Conservation (phyloP, 2,797 vertebrate species). For the Urophycis tenuis region DNA sequence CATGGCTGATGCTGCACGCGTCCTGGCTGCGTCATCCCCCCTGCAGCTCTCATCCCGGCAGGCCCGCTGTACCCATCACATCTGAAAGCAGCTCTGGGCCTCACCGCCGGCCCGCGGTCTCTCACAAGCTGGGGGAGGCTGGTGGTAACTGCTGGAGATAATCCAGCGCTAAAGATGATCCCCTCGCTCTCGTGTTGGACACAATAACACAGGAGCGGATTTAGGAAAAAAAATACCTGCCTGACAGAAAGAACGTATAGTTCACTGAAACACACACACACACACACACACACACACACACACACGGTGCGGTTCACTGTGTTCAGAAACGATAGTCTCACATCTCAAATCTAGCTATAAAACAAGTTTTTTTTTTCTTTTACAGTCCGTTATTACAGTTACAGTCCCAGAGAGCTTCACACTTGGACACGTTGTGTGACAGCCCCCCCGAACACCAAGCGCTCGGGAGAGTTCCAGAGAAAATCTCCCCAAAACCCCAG, state of each 20-base stretch:
- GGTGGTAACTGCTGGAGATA: neutral
- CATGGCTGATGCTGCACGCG: neutral
- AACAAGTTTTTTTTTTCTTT: no score
- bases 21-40: neutral
- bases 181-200: neutral
- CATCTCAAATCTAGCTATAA: no score
- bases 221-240: neutral
- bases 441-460: neutral
- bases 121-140: neutral
- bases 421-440: neutral
- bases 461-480: neutral
- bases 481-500: neutral
- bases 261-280: no score
- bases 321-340: neutral
- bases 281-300: no score
- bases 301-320: neutral
- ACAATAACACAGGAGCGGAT: neutral
- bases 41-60: neutral
- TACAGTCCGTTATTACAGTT: neutral
- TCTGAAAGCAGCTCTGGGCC: neutral
- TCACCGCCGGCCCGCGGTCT: neutral
- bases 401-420: neutral
- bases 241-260: neutral
- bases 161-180: neutral
- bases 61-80: neutral